Conservation (phyloP, 2,888 invertebrate species). For the Andrena fulva region DNA sequence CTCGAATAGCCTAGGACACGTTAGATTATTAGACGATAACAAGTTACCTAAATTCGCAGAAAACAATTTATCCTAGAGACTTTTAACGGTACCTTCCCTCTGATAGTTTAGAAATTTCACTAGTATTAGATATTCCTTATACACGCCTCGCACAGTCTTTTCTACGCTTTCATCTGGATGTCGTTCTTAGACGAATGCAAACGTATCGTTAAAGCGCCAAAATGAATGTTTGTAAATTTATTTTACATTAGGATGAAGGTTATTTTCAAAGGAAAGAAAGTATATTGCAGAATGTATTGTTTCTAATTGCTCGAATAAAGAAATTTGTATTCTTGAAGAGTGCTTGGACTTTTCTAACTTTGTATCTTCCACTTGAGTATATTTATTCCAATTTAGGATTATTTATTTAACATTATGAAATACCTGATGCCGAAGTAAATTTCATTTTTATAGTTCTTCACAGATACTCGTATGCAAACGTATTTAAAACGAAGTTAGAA, state of each 20-base stretch:
- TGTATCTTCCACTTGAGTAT: no score
- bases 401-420: no score
- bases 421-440: no score
- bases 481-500: no score
- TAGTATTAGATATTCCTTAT: conserved; percentile 32
- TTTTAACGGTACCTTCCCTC: conserved; percentile 19
- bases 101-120: conserved; percentile 50
- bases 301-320: no score
- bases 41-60: conserved; percentile 47
- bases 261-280: no score
- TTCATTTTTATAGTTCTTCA: no score
- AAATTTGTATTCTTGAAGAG: no score
- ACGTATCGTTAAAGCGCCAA: not conserved
- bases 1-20: conserved; percentile 20
- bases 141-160: conserved; percentile 21
- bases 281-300: no score
- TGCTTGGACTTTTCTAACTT: no score
- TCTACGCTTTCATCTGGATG: not conserved
- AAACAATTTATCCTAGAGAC: conserved; percentile 63
- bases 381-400: no score
- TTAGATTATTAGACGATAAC: conserved; percentile 50
- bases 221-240: not conserved
- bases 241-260: not conserved
- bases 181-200: conserved; percentile 6
- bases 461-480: no score